Base-by-base conservation (phyloP, 2,888 invertebrate species). In the Chaetogeoica ovagalla region DNA sequence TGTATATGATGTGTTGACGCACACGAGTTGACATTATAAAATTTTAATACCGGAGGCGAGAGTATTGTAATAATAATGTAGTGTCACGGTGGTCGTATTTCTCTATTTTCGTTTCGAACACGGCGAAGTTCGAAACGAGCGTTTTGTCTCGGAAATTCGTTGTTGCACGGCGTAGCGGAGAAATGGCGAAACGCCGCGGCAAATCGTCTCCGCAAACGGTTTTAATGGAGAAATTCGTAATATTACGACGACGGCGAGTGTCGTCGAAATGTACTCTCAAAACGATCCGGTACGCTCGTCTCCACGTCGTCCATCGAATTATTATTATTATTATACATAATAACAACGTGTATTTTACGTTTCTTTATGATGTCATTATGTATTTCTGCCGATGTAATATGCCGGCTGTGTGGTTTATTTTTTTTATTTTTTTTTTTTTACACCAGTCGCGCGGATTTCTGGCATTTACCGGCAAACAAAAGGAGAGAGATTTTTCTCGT, bases 31-130 rank as follows among this genome's bases (percentile, higher is more conserved):
- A 21, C 52, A 52, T 37, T 63, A 73, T 73, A 37, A 30, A 37
- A 15, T 37, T 30, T n/a, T 63, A 63, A 63, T 37, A 63, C 37
- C 63, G 13, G n/a, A n/a, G 63, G 17, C n/a, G 43, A n/a, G n/a
- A n/a, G n/a, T n/a, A n/a, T n/a, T n/a, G n/a, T n/a, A n/a, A 65
- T 74, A 55, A 74, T 65, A 57, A 65, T 63, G 74, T 21, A 55
- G 15, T 74, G 65, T 57, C 21, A 65, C 9, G 17, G 9, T 65
- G 39, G 65, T 74, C 65, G 39, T 65, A 74, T 74, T 74, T 65
- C 55, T n/a, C n/a, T n/a, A 55, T 65, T 39, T 65, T 55, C 6
- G 11, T 21, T 74, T 57, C 39, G 39, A 65, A 52, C 57, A 21
- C n/a, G n/a, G n/a, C n/a, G 55, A 21, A 39, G 21, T 55, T 37